These are phyloP conservation scores for Microtus montanus DNA, from an alignment of 2,113 vertebrate species.

Conservation along the genomic window DNA sequence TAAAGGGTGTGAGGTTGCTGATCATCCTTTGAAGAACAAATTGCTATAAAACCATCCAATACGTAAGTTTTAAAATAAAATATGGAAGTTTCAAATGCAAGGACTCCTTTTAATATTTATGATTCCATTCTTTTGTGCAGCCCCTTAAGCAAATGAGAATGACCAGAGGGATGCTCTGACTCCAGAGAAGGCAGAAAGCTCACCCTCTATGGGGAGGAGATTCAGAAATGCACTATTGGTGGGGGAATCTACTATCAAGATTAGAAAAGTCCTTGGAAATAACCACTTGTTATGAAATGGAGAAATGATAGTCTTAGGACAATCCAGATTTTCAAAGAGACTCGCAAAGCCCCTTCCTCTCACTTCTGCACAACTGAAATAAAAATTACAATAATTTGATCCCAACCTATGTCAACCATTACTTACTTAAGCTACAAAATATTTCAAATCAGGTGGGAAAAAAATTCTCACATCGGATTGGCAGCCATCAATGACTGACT, in stretches of 20 bases:
- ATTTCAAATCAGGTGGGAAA: not conserved
- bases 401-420: not conserved
- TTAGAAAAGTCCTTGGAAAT: not conserved
- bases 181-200: not conserved
- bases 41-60: not conserved
- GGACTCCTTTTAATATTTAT: conserved; percentile 41
- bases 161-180: not conserved
- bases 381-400: not conserved
- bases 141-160: conserved; percentile 1
- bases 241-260: not conserved
- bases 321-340: not conserved
- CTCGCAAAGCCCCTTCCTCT: not conserved
- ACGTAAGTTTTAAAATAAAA: conserved; percentile 27
- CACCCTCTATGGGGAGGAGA: not conserved
- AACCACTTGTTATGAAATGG: not conserved
- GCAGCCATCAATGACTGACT: not conserved
- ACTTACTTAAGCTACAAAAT: conserved; percentile 31
- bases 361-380: not conserved
- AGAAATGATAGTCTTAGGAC: not conserved
- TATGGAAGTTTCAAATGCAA: not conserved
- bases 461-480: not conserved
- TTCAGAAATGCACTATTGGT: not conserved
- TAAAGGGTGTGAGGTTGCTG: not conserved
- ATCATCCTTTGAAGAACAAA: conserved; percentile 35
- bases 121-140: not conserved